Evolutionary conservation across 2,113 vertebrate species (phyloP).

Genomic region (Paramormyrops kingsleyae): DNA sequence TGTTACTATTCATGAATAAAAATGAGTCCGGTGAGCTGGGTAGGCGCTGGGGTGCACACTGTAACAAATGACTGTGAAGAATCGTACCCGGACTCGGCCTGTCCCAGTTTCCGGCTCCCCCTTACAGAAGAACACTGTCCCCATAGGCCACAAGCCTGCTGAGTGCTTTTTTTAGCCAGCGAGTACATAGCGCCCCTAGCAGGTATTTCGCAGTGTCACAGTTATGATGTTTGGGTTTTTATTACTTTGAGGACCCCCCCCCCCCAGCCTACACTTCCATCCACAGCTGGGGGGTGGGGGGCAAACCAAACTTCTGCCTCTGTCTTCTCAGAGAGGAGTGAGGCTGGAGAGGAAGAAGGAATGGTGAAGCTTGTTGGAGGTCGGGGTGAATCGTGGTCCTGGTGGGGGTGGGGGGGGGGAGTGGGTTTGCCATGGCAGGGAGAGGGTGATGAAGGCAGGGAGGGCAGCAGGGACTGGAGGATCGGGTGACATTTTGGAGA

Average conservation of each 20-base stretch:
- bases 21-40: background rate
- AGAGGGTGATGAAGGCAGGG: background rate
- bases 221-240: background rate
- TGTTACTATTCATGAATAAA: background rate
- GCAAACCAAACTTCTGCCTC: background rate
- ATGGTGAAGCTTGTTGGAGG: background rate
- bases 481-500: background rate
- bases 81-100: background rate
- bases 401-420: background rate
- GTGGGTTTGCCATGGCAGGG: background rate
- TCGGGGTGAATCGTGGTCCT: background rate
- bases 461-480: background rate
- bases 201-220: background rate
- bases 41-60: background rate
- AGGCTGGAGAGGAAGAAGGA: background rate
- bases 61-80: background rate
- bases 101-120: background rate
- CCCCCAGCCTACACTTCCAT: background rate
- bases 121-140: no score
- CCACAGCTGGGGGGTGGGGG: background rate
- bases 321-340: background rate
- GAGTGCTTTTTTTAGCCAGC: background rate
- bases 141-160: background rate
- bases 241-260: background rate
- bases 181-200: background rate